These are phyloP conservation scores for Esox lucius DNA, from an alignment of 2,797 vertebrate genomes.

Conservation along the genomic window DNA sequence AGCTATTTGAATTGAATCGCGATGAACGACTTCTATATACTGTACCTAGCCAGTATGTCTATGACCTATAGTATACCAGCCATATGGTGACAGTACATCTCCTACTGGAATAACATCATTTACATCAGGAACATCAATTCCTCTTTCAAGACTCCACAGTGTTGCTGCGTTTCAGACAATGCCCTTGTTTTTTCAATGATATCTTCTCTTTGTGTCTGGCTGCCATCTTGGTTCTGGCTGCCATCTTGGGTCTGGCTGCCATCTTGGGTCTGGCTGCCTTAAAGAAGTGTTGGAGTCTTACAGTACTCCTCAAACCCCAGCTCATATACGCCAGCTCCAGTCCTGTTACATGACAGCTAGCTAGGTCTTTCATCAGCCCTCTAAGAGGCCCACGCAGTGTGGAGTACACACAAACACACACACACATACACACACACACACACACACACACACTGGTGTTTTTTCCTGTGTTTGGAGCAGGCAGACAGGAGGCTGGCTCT, in stretches of 20 bases:
- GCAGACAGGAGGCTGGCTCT: background rate
- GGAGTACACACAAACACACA: conserved; percentile 13
- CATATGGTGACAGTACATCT: too few relatives aligned
- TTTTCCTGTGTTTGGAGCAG: conserved; percentile 5
- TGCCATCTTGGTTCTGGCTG: background rate
- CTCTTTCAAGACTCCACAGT: background rate
- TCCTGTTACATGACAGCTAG: conserved; percentile 31
- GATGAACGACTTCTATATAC: conserved; percentile 36
- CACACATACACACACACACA: conserved; percentile 13
- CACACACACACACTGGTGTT: background rate
- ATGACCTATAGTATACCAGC: too few relatives aligned
- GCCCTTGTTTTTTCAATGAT: background rate
- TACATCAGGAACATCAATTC: background rate
- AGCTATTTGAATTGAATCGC: conserved; percentile 37
- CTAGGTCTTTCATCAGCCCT: conserved; percentile 30
- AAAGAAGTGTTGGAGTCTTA: conserved; percentile 9
- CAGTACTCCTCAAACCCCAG: conserved; percentile 21
- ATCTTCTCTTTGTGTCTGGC: background rate
- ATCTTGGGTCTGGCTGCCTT: background rate
- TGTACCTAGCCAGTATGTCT: conserved; percentile 29
- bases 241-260: background rate
- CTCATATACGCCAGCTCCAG: conserved; percentile 21
- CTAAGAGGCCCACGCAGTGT: conserved; percentile 32
- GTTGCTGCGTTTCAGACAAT: background rate
- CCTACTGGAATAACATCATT: background rate